phyloP scores from a whole-genome alignment of 2,797 vertebrate species.

The Rhincodon typus region DNA sequence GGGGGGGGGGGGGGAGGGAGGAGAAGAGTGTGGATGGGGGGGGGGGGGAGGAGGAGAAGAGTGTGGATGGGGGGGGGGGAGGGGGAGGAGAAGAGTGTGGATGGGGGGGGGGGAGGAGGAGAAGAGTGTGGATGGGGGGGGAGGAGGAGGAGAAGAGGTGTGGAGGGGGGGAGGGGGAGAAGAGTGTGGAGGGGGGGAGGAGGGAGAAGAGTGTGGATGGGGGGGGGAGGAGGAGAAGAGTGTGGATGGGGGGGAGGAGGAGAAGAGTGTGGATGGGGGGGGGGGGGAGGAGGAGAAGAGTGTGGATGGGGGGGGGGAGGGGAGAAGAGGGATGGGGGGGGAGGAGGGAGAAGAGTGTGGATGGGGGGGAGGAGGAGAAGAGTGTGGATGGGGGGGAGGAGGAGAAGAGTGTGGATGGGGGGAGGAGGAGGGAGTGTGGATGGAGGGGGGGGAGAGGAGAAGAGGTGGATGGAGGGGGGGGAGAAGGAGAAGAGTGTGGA shows the following conservation, averaged over 20 bases:
- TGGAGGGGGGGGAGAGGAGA: not conserved
- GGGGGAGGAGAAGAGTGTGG: not conserved
- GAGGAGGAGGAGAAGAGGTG: not conserved
- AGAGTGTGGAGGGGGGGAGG: not conserved
- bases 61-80: not conserved
- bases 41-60: not conserved
- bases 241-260: not conserved
- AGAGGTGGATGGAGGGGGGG: not conserved
- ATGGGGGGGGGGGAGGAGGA: not conserved
- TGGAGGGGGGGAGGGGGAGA: not conserved
- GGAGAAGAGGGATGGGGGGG: not conserved
- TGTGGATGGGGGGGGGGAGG: not conserved
- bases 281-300: not conserved
- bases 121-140: not conserved
- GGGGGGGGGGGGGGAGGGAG: not conserved
- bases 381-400: not conserved
- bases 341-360: not conserved
- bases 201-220: not conserved
- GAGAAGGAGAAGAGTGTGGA: not conserved
- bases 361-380: not conserved
- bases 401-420: not conserved
- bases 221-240: not conserved
- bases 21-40: not conserved
- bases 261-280: not conserved
- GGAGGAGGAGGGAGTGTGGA: not conserved